A percentile compares a stretch with the other conserved stretches of the same genome.
These are phyloP conservation scores for Furcifer pardalis DNA, from an alignment of 2,797 vertebrate species.

Conservation along the genomic window DNA sequence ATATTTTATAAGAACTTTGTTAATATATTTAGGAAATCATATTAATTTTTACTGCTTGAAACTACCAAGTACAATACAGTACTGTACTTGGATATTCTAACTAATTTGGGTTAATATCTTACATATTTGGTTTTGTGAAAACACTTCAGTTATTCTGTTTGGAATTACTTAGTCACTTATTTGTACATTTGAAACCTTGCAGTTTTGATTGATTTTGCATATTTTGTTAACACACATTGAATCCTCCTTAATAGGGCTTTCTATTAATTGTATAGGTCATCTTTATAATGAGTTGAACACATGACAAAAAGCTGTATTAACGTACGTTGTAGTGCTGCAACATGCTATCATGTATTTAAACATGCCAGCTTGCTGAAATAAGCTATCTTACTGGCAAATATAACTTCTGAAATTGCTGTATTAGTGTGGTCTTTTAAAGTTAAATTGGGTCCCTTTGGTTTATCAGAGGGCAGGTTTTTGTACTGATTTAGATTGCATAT, in stretches of 20 bases:
- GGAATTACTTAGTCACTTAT: neutral
- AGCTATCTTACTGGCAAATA: slow-evolving; percentile 1
- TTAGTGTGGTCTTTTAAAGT: no score
- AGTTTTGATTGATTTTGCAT: slow-evolving; percentile 18
- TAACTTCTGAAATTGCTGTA: neutral
- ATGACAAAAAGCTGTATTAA: slow-evolving; percentile 10
- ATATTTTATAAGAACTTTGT: slow-evolving; percentile 4
- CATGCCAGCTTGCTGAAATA: slow-evolving; percentile 30
- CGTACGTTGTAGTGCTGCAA: slow-evolving; percentile 34
- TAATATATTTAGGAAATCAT: neutral
- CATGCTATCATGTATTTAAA: neutral
- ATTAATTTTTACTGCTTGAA: neutral
- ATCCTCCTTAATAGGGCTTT: neutral
- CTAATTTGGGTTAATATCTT: neutral
- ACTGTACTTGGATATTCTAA: neutral
- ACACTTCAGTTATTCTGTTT: neutral
- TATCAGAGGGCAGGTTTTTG: neutral
- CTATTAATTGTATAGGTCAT: neutral
- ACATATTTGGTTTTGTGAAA: neutral
- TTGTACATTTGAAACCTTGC: neutral
- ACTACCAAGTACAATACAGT: no score
- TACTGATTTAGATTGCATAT: neutral
- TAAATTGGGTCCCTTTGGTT: neutral
- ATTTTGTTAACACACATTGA: neutral
- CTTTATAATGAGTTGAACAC: slow-evolving; percentile 19